Evolutionary conservation across 92 coral and sea anemone genomes (phyloP).

Genomic region (Epizoanthus scotinus): DNA sequence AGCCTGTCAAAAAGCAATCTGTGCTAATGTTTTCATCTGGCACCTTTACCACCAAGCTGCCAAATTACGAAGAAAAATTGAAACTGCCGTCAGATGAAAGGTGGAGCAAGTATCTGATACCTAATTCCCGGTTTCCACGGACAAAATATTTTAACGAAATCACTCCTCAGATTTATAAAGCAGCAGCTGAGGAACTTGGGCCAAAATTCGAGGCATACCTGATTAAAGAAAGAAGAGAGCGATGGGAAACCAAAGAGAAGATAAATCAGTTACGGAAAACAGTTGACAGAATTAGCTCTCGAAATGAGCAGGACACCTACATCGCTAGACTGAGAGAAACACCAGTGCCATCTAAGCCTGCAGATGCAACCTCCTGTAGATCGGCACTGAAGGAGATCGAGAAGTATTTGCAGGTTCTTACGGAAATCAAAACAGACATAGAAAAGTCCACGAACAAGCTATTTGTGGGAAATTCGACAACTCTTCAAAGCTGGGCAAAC

Average conservation of each 20-base stretch:
- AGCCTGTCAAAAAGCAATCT: background rate
- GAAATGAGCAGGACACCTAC: background rate
- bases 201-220: conserved; percentile 47
- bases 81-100: conserved; percentile 6
- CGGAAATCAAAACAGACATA: too few species aligned
- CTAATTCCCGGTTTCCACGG: conserved; percentile 27
- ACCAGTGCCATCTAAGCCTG: background rate
- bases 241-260: conserved; percentile 10
- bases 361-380: background rate
- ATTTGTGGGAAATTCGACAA: background rate
- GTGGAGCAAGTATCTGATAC: conserved; percentile 28
- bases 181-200: conserved; percentile 41
- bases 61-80: background rate
- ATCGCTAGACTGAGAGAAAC: background rate
- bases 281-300: background rate
- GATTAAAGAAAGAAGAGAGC: conserved; percentile 17
- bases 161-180: conserved; percentile 45
- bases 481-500: too few species aligned
- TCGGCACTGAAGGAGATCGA: background rate
- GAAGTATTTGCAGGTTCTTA: background rate
- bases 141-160: conserved; percentile 43
- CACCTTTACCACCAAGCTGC: background rate
- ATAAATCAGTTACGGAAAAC: background rate
- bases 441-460: background rate
- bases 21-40: background rate